Evolutionary conservation across 2,888 invertebrate species (phyloP).

Genomic region (Congeria kusceri): DNA sequence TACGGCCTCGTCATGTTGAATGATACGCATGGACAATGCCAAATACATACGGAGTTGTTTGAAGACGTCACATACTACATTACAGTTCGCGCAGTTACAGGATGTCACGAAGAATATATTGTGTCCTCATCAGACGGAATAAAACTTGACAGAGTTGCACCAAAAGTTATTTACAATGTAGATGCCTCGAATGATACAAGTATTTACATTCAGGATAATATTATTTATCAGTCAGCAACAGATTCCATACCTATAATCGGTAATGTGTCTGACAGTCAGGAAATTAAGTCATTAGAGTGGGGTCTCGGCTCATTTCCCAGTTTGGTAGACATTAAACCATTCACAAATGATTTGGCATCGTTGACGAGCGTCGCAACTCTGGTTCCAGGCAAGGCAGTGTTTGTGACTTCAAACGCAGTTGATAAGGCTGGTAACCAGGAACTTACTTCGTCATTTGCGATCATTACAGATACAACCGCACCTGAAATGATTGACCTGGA

Average conservation of each 20-base stretch:
- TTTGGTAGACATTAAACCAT: constrained; percentile 37
- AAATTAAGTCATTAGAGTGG: constrained; percentile 27
- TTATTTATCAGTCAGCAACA: constrained; percentile 51
- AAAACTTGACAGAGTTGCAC: constrained; percentile 64
- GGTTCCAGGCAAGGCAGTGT: constrained; percentile 57
- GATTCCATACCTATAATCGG: constrained; percentile 50
- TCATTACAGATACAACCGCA: constrained; percentile 62
- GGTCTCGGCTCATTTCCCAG: constrained; percentile 46
- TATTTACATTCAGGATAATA: constrained; percentile 14
- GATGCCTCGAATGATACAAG: constrained; percentile 30
- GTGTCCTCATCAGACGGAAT: constrained; percentile 75
- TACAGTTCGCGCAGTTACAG: constrained; percentile 72
- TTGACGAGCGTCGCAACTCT: constrained; percentile 43
- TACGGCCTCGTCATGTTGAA: constrained; percentile 74
- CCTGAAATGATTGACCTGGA: constrained; percentile 55
- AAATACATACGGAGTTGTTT: constrained; percentile 65
- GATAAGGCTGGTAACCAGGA: constrained; percentile 66
- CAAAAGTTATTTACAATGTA: constrained; percentile 44
- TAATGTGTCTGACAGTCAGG: constrained; percentile 55
- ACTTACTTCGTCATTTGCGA: constrained; percentile 48
- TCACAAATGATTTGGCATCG: constrained; percentile 32
- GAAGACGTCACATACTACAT: constrained; percentile 69
- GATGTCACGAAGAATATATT: constrained; percentile 71
- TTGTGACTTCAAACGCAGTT: constrained; percentile 50
- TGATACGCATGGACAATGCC: constrained; percentile 68